A percentile compares a stretch with the other conserved stretches of the same genome.
These are phyloP conservation scores for Brachyistius frenatus DNA, from an alignment of 2,113 vertebrate species.

Conservation along the genomic window DNA sequence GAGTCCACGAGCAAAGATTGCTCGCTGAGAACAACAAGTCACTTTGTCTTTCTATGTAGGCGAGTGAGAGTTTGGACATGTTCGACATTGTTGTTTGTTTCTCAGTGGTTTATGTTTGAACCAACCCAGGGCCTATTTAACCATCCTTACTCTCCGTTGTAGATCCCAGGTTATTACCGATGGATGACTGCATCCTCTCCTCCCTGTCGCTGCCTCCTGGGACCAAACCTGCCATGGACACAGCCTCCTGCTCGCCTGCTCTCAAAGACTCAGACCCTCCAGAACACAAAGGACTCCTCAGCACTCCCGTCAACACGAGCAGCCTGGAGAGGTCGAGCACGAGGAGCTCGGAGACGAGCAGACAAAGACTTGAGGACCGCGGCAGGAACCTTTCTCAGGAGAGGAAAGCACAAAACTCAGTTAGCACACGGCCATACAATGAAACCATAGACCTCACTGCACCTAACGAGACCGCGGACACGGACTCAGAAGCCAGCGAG, in stretches of 20 bases:
- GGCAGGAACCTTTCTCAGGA: slow-evolving; percentile 47
- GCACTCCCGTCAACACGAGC: not conserved
- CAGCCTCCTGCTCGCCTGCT: slow-evolving; percentile 47
- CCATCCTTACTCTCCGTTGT: not conserved
- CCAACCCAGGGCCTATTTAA: not conserved
- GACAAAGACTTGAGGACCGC: slow-evolving; percentile 45
- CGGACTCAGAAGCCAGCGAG: slow-evolving; percentile 40
- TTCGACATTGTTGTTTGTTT: not conserved
- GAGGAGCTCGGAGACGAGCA: slow-evolving; percentile 30
- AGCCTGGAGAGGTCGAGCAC: slow-evolving; percentile 34
- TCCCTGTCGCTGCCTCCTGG: slow-evolving; percentile 75
- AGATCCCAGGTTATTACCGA: slow-evolving; percentile 76
- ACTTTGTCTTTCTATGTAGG: no score
- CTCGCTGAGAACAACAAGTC: not conserved
- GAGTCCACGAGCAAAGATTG: not conserved
- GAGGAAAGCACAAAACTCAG: slow-evolving; percentile 29
- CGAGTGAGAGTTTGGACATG: not conserved
- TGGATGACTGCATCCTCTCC: slow-evolving; percentile 83
- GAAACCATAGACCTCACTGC: slow-evolving; percentile 70
- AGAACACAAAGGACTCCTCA: slow-evolving; percentile 29
- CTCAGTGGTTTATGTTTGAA: not conserved
- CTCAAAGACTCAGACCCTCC: slow-evolving; percentile 36
- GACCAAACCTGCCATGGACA: slow-evolving; percentile 39
- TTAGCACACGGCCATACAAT: slow-evolving; percentile 12
- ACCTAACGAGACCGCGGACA: slow-evolving; percentile 34